phyloP scores from a whole-genome alignment of 1,140 invertebrate species.

The Bicyclus anynana region DNA sequence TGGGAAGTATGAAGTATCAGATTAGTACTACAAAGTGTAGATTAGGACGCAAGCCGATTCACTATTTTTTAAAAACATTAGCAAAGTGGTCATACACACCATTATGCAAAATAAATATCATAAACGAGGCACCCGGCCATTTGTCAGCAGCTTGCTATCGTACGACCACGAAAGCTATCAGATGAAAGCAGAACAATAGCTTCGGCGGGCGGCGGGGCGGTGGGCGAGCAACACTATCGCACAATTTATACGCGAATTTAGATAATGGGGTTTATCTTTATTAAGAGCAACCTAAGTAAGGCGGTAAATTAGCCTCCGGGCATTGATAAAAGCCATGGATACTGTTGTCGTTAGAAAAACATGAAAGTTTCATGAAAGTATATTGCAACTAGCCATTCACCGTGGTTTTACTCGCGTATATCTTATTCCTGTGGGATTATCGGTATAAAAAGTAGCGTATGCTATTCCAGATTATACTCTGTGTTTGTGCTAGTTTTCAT shows the following conservation, averaged over 20 bases:
- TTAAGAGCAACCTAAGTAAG: conserved; percentile 41
- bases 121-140: conserved; percentile 18
- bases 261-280: conserved; percentile 44
- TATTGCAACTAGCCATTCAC: too few relatives aligned
- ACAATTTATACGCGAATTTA: conserved; percentile 37
- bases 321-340: neutral
- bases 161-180: conserved; percentile 19
- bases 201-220: conserved; percentile 18
- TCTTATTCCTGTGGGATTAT: too few relatives aligned
- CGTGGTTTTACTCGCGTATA: too few relatives aligned
- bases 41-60: too few relatives aligned
- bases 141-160: conserved; percentile 23
- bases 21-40: too few relatives aligned
- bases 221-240: conserved; percentile 30
- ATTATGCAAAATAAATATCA: neutral
- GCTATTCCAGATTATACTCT: too few relatives aligned
- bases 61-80: too few relatives aligned
- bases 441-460: too few relatives aligned
- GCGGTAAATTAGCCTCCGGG: conserved; percentile 38
- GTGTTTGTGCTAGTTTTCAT: too few relatives aligned
- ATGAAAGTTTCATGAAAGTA: too few relatives aligned
- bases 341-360: too few relatives aligned
- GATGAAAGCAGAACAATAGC: conserved; percentile 25
- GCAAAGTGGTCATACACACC: neutral
- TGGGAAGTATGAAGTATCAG: too few relatives aligned